A percentile compares a stretch with the other conserved stretches of the same genome.
These are phyloP conservation scores for Galaxias olidus DNA, from an alignment of 2,797 vertebrate species.

Conservation along the genomic window DNA sequence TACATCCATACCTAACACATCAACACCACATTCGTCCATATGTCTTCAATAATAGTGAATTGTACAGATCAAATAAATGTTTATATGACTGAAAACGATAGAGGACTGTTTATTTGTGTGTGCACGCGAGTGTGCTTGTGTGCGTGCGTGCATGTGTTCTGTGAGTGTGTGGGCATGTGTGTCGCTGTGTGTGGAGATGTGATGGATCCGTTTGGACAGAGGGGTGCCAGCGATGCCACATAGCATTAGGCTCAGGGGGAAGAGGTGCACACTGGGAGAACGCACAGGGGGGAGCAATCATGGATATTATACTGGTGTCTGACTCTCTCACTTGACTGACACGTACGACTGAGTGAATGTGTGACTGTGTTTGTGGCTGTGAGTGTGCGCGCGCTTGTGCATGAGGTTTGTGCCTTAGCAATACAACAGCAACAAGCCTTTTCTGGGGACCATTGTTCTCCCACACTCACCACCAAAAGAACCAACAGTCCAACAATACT, in stretches of 20 bases:
- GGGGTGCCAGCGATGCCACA: slow-evolving; percentile 77
- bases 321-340: slow-evolving; percentile 35
- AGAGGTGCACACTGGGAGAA: slow-evolving; percentile 57
- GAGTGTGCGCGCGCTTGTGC: slow-evolving; percentile 1
- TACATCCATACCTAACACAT: too few relatives aligned
- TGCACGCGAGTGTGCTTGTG: not conserved
- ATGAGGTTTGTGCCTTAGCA: too few relatives aligned
- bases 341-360: not conserved
- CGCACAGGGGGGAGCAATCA: slow-evolving; percentile 70
- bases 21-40: too few relatives aligned
- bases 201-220: slow-evolving; percentile 81
- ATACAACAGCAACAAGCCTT: not conserved
- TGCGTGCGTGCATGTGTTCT: slow-evolving; percentile 2
- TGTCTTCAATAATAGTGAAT: too few relatives aligned
- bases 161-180: not conserved
- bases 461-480: not conserved
- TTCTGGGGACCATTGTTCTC: not conserved
- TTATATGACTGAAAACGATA: not conserved
- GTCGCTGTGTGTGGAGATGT: slow-evolving; percentile 37
- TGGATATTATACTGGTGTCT: slow-evolving; percentile 66
- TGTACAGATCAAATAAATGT: too few relatives aligned
- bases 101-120: slow-evolving; percentile 10
- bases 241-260: slow-evolving; percentile 71
- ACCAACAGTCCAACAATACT: not conserved
- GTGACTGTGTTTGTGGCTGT: slow-evolving; percentile 3